phyloP scores from a whole-genome alignment of 1,140 invertebrate species.

The Lasioglossum albipes region DNA sequence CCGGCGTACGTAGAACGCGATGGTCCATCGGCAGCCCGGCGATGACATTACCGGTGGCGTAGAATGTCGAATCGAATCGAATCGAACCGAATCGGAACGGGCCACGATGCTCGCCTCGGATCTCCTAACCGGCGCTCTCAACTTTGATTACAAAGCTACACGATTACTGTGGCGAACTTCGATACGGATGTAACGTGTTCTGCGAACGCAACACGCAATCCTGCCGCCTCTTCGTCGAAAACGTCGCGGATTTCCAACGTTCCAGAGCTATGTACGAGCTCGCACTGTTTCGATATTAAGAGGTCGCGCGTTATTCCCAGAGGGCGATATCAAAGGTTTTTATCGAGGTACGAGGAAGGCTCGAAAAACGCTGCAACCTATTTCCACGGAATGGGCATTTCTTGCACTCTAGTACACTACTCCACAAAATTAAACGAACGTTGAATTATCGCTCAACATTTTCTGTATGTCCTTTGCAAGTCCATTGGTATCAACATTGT shows the following conservation, averaged over 20 bases:
- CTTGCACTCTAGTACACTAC: not conserved
- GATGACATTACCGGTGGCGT: slow-evolving; percentile 12
- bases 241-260: not conserved
- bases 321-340: slow-evolving; percentile 1
- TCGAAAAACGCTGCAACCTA: slow-evolving; percentile 16
- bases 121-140: not conserved
- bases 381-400: slow-evolving; percentile 9
- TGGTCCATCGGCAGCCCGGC: not conserved
- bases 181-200: slow-evolving; percentile 10
- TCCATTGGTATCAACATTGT: no score
- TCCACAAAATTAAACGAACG: no score
- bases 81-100: not conserved
- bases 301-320: not conserved
- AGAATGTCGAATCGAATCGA: not conserved
- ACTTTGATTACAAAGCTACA: slow-evolving; percentile 28
- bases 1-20: not conserved
- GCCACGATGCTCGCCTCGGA: not conserved
- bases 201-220: not conserved
- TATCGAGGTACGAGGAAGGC: not conserved
- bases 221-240: not conserved
- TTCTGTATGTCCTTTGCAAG: no score
- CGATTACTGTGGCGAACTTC: no score
- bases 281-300: slow-evolving; percentile 1
- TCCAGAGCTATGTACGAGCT: no score
- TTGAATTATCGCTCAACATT: no score